phyloP scores from a whole-genome alignment of 2,888 invertebrate species.

The Agonopterix subpropinquella region DNA sequence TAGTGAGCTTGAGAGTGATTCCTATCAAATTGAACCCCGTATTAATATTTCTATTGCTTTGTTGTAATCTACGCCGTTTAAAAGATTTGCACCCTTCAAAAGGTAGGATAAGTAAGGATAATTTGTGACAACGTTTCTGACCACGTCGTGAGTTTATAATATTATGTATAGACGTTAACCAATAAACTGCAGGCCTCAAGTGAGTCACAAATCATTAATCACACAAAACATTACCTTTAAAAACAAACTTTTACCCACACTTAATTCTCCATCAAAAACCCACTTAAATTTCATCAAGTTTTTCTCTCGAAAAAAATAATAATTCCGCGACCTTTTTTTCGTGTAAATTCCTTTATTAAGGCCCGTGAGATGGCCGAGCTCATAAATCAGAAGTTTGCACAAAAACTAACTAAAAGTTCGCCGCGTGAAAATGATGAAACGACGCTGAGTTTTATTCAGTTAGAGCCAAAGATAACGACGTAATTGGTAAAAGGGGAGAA shows the following conservation, averaged over 20 bases:
- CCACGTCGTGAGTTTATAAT: too few species aligned
- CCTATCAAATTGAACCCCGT: too few species aligned
- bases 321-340: conserved; percentile 44
- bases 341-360: conserved; percentile 53
- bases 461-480: conserved; percentile 57
- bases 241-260: background rate
- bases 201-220: too few species aligned
- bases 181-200: background rate
- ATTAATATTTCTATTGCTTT: too few species aligned
- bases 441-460: conserved; percentile 63
- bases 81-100: too few species aligned
- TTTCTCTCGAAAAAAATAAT: conserved; percentile 30
- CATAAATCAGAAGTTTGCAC: conserved; percentile 66
- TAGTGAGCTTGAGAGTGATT: too few species aligned
- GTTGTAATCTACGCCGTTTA: too few species aligned
- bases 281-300: conserved; percentile 37
- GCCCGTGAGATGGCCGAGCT: conserved; percentile 32
- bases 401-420: conserved; percentile 69
- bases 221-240: too few species aligned
- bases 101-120: too few species aligned
- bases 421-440: conserved; percentile 65
- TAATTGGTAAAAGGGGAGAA: conserved; percentile 42
- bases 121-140: too few species aligned
- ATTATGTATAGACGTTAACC: too few species aligned
- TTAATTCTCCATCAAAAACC: conserved; percentile 8